Percentiles rank a stretch among this genome's conserved stretches.
Evolutionary conservation across 2,888 invertebrate genomes (phyloP).

Genomic region (Mythimna albipuncta): DNA sequence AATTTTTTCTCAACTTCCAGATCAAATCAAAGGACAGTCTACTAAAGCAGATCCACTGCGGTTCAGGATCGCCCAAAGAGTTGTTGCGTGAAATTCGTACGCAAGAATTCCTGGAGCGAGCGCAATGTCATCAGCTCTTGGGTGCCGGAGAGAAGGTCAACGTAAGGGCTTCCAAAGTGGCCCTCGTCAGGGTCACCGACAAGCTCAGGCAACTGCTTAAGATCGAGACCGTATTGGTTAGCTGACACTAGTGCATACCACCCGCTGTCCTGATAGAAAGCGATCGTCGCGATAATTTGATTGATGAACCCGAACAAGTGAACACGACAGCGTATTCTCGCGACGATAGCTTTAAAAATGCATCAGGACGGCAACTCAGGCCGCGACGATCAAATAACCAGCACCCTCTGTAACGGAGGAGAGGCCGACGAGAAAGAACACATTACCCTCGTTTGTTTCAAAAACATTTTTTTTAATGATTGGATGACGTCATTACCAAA

Average conservation of each 20-base stretch:
- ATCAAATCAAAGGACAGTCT: constrained; percentile 95
- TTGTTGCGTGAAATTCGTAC: constrained; percentile 93
- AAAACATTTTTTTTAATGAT: constrained; percentile 25
- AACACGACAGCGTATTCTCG: neutral
- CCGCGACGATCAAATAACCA: constrained; percentile 41
- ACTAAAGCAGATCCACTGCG: constrained; percentile 93
- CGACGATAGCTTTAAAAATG: neutral
- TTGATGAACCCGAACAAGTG: neutral
- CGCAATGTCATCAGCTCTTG: constrained; percentile 94
- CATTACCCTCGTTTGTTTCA: constrained; percentile 19
- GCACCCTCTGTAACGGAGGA: constrained; percentile 18
- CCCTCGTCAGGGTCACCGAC: constrained; percentile 96
- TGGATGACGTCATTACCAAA: constrained; percentile 22
- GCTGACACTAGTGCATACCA: constrained; percentile 84
- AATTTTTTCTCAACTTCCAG: constrained; percentile 82
- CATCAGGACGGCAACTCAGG: constrained; percentile 2
- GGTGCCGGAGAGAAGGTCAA: constrained; percentile 95
- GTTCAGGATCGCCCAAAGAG: constrained; percentile 90
- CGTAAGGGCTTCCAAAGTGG: constrained; percentile 95
- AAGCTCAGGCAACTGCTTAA: constrained; percentile 95
- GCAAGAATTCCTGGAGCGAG: constrained; percentile 95
- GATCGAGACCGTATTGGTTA: constrained; percentile 94
- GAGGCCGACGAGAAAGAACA: constrained; percentile 27
- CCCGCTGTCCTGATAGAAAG: neutral
- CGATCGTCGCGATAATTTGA: constrained; percentile 1